Conservation (phyloP, 2,888 invertebrate species). For the Phaonia tiefii region DNA sequence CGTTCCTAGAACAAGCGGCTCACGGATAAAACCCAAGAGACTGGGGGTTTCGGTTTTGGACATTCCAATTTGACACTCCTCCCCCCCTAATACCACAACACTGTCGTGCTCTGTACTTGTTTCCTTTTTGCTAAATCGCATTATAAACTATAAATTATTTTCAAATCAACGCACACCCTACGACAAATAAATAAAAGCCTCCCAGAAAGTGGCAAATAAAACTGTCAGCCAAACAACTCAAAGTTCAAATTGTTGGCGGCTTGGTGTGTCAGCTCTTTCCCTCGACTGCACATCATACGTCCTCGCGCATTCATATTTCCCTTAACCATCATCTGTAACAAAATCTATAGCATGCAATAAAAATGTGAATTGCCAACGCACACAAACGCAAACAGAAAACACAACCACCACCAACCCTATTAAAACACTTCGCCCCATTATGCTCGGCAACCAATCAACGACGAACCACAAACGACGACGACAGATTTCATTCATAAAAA, state of each 20-base stretch:
- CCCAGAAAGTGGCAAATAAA: slow-evolving; percentile 17
- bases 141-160: slow-evolving; percentile 28
- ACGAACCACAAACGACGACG: slow-evolving; percentile 4
- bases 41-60: too few relatives aligned
- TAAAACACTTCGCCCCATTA: not conserved
- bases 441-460: slow-evolving; percentile 3
- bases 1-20: too few relatives aligned
- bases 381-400: not conserved
- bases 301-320: too few relatives aligned
- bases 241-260: slow-evolving; percentile 37
- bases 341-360: slow-evolving; percentile 57
- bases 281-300: not conserved
- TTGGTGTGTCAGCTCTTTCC: not conserved
- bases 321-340: too few relatives aligned
- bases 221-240: slow-evolving; percentile 36
- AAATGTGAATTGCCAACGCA: not conserved
- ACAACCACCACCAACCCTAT: too few relatives aligned
- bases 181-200: not conserved
- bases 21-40: too few relatives aligned
- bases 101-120: not conserved
- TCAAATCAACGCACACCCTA: not conserved
- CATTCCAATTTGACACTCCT: too few relatives aligned
- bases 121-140: not conserved
- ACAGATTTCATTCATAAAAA: slow-evolving; percentile 64
- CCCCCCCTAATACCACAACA: too few relatives aligned